A percentile compares a stretch with the other conserved stretches of the same genome.
Conservation (phyloP, 2,888 invertebrate genomes). For the Parthenolecanium corni region DNA sequence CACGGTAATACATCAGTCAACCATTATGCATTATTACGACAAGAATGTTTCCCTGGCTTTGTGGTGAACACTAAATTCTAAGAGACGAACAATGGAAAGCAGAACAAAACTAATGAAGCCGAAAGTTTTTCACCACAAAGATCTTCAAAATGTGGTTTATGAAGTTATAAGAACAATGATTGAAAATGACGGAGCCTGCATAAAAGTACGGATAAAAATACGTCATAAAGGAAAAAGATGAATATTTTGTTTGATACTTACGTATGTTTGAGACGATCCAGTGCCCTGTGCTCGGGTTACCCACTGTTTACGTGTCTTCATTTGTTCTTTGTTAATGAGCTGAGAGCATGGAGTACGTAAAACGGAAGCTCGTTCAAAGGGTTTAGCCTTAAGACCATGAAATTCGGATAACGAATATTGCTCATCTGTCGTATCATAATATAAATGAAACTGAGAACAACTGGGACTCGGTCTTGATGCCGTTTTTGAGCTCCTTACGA, state of each 20-base stretch:
- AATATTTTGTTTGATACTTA: neutral
- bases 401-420: conserved; percentile 18
- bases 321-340: conserved; percentile 20
- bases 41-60: no score
- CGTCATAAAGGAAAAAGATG: neutral
- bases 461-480: conserved; percentile 19
- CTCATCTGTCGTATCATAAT: conserved; percentile 26
- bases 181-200: no score
- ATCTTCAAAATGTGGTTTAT: no score
- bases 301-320: conserved; percentile 22
- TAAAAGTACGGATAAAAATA: neutral
- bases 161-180: no score
- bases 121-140: no score
- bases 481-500: neutral
- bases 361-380: conserved; percentile 24
- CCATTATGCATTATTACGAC: no score
- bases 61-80: no score
- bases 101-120: no score
- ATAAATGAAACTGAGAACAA: conserved; percentile 21
- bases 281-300: conserved; percentile 6
- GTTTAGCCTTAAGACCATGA: conserved; percentile 16
- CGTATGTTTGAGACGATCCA: conserved; percentile 14
- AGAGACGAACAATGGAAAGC: no score
- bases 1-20: no score
- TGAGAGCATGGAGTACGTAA: conserved; percentile 19